Percentiles rank a stretch among this genome's conserved stretches.
Evolutionary conservation across 2,113 vertebrate genomes (phyloP).

Genomic region (Oceanites oceanicus): DNA sequence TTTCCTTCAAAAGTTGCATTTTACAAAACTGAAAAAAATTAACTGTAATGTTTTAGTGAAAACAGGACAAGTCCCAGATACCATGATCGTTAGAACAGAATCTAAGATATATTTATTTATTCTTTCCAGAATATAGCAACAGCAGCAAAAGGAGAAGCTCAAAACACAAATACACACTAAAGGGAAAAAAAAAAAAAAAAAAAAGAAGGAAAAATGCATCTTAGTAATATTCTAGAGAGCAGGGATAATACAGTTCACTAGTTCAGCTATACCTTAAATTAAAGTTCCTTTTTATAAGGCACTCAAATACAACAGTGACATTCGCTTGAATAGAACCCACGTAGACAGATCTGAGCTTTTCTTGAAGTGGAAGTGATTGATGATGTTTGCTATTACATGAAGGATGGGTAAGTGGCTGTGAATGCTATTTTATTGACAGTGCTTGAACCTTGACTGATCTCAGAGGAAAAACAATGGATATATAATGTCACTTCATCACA

Average conservation of each 20-base stretch:
- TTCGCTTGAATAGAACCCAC: neutral
- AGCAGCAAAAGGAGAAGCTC: neutral
- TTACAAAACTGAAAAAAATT: neutral
- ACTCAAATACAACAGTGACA: neutral
- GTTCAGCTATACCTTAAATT: neutral
- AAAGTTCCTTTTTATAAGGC: neutral
- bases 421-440: neutral
- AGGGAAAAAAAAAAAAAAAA: neutral
- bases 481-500: neutral
- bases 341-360: neutral
- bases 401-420: neutral
- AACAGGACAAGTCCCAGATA: neutral
- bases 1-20: neutral
- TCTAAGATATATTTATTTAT: neutral
- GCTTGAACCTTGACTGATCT: conserved; percentile 20
- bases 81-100: neutral
- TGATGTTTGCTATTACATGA: neutral
- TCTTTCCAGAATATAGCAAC: neutral
- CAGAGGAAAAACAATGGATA: conserved; percentile 2
- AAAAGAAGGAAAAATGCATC: neutral
- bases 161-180: neutral
- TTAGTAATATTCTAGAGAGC: neutral
- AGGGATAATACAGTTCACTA: neutral
- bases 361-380: conserved; percentile 4
- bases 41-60: neutral